phyloP scores from a whole-genome alignment of 1,140 invertebrate species.

The Teleogryllus occipitalis region DNA sequence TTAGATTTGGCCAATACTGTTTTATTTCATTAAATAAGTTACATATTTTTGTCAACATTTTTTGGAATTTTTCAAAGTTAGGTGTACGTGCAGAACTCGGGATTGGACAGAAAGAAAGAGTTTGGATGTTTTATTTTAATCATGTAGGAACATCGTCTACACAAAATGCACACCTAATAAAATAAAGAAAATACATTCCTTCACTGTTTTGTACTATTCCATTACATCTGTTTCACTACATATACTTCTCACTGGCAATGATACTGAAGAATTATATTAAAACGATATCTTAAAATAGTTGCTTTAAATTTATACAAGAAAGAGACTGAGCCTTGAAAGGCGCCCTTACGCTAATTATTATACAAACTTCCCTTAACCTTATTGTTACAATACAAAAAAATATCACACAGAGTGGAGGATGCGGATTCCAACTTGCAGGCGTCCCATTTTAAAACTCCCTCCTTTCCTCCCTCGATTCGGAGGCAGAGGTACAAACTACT shows the following conservation, averaged over 20 bases:
- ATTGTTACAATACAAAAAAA: constrained; percentile 1
- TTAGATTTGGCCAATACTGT: background rate
- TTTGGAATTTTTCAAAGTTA: background rate
- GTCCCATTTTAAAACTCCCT: background rate
- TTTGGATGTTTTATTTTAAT: background rate
- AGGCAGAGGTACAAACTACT: background rate
- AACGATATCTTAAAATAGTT: constrained; percentile 6
- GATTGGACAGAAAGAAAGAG: background rate
- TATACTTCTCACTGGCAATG: background rate
- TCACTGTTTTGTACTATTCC: constrained; percentile 4
- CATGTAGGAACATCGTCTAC: background rate
- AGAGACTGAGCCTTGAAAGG: background rate
- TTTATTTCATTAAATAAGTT: background rate
- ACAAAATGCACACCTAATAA: background rate
- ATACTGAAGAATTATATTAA: constrained; percentile 6
- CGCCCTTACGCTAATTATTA: background rate
- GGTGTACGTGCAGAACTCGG: background rate
- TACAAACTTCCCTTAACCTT: constrained; percentile 4
- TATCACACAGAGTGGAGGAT: background rate
- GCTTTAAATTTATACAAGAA: constrained; percentile 6
- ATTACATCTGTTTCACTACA: background rate
- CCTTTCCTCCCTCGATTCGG: background rate
- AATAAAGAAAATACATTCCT: constrained; percentile 6
- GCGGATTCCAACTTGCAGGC: background rate
- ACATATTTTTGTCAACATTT: background rate